These are phyloP conservation scores for Xyrichtys novacula DNA, from an alignment of 2,797 vertebrate species.

Conservation along the genomic window DNA sequence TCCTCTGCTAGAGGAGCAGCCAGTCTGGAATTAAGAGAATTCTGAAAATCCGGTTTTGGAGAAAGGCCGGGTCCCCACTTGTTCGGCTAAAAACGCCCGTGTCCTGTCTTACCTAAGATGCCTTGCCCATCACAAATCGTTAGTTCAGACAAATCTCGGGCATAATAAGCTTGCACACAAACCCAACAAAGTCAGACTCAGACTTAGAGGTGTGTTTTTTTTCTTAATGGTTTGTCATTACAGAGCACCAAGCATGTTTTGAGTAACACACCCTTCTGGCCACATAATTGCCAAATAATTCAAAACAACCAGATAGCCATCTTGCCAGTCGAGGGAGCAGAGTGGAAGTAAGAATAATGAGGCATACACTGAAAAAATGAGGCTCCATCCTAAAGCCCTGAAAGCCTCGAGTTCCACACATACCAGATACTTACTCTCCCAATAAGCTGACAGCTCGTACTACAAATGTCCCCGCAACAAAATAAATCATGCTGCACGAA, in stretches of 20 bases:
- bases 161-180: background rate
- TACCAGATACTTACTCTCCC: constrained; percentile 21
- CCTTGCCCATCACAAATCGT: background rate
- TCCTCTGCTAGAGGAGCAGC: constrained; percentile 48
- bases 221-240: constrained; percentile 11
- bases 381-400: background rate
- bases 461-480: background rate
- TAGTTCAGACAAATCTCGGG: constrained; percentile 19
- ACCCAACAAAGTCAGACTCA: constrained; percentile 9
- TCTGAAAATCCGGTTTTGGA: constrained; percentile 62
- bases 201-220: constrained; percentile 17
- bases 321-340: constrained; percentile 1
- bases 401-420: constrained; percentile 36
- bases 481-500: background rate
- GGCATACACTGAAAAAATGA: background rate
- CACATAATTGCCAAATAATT: constrained; percentile 38
- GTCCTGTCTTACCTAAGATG: constrained; percentile 20
- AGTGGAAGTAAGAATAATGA: constrained; percentile 24
- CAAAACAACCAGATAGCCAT: constrained; percentile 11
- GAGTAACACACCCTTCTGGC: constrained; percentile 9
- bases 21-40: constrained; percentile 68
- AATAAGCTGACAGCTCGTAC: constrained; percentile 4
- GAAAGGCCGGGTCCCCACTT: constrained; percentile 19
- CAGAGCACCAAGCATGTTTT: background rate
- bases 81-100: constrained; percentile 10